A percentile compares a stretch with the other conserved stretches of the same genome.
phyloP scores from a whole-genome alignment of 2,888 invertebrate genomes.

The Scelioninae gen. 1 region DNA sequence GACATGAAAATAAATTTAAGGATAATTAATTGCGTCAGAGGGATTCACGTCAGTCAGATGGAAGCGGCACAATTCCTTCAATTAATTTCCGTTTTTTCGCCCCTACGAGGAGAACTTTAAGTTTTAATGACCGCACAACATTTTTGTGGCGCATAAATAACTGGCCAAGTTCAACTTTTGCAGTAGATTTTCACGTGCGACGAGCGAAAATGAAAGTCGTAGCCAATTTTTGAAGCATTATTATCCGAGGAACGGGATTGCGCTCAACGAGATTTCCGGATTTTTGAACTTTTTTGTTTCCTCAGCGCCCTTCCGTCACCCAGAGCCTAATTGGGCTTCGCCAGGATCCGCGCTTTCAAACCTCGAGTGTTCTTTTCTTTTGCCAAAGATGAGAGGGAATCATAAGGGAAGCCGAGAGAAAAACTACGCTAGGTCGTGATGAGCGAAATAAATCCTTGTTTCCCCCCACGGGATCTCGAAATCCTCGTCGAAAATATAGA shows the following conservation, averaged over 20 bases:
- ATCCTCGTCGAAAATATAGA: neutral
- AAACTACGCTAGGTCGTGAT: conserved; percentile 56
- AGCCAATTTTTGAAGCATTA: conserved; percentile 62
- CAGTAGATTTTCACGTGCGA: too few relatives aligned
- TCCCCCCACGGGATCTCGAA: neutral
- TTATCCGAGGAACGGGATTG: conserved; percentile 62
- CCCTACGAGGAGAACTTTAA: too few relatives aligned
- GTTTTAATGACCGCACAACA: too few relatives aligned
- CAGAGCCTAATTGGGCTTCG: conserved; percentile 69
- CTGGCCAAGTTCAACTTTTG: too few relatives aligned
- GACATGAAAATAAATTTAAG: too few relatives aligned
- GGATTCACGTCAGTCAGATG: too few relatives aligned
- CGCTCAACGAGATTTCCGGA: conserved; percentile 64
- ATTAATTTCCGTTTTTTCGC: too few relatives aligned
- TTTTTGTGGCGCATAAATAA: too few relatives aligned
- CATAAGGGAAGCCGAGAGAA: conserved; percentile 35
- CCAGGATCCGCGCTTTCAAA: conserved; percentile 63
- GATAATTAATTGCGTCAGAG: too few relatives aligned
- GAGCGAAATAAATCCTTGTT: conserved; percentile 63
- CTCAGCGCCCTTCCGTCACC: conserved; percentile 59
- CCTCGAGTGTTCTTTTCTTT: conserved; percentile 70
- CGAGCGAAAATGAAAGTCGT: conserved; percentile 40
- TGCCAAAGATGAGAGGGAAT: conserved; percentile 31
- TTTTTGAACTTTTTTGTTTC: conserved; percentile 63
- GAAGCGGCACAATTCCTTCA: too few relatives aligned